Conservation (phyloP, 2,113 vertebrate species). For the Alouatta palliata region DNA sequence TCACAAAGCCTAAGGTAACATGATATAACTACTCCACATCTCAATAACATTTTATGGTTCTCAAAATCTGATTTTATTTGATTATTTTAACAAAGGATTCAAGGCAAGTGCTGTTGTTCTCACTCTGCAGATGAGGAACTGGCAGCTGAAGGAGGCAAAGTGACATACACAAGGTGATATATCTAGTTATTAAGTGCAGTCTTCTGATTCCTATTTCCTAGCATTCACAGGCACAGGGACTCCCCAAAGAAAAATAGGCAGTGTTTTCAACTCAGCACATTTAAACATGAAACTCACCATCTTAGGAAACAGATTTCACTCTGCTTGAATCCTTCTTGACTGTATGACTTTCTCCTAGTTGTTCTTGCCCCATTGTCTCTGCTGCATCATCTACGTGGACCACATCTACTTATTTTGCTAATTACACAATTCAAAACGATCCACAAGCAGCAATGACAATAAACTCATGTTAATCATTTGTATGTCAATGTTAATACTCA, state of each 20-base stretch:
- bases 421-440: background rate
- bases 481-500: background rate
- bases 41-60: background rate
- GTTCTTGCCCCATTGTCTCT: background rate
- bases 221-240: background rate
- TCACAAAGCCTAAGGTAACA: background rate
- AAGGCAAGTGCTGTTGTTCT: background rate
- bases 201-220: background rate
- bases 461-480: background rate
- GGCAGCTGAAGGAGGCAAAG: background rate
- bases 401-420: background rate
- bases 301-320: background rate
- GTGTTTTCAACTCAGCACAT: background rate
- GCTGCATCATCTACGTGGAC: background rate
- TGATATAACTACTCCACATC: background rate
- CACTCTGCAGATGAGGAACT: slow-evolving; percentile 36
- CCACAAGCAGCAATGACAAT: background rate
- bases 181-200: background rate
- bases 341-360: background rate
- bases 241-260: background rate
- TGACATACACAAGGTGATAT: background rate
- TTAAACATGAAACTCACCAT: background rate
- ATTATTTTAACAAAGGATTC: background rate
- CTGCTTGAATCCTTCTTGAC: background rate
- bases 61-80: background rate